These are phyloP conservation scores for Aurelia aurita DNA, from an alignment of 30 jellyfish, hydroid and myxozoan genomes.

Conservation along the genomic window DNA sequence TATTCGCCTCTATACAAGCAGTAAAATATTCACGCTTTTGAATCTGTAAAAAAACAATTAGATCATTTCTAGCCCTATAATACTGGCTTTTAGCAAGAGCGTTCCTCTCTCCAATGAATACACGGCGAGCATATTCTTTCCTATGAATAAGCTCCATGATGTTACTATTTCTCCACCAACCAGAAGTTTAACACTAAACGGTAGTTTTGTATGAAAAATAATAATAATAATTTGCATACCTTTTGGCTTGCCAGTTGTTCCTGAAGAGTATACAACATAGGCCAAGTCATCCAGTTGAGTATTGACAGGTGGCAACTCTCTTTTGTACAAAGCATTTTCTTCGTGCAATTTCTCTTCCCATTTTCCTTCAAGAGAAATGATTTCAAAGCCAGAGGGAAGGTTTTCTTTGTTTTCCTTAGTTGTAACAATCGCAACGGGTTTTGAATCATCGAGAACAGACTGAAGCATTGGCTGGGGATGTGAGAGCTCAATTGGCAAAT, in stretches of 20 bases:
- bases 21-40: too few relatives aligned
- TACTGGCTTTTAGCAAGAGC: too few relatives aligned
- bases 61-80: too few relatives aligned
- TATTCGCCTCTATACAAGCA: too few relatives aligned
- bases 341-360: conserved; percentile 68
- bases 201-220: too few relatives aligned
- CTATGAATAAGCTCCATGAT: too few relatives aligned
- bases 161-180: too few relatives aligned
- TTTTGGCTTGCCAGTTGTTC: conserved; percentile 97
- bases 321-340: conserved; percentile 24
- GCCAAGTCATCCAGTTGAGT: conserved; percentile 87
- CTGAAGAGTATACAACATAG: conserved; percentile 89
- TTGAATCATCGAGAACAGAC: conserved; percentile 88
- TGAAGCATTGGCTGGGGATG: conserved; percentile 81
- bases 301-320: conserved; percentile 30
- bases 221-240: conserved; percentile 60
- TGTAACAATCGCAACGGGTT: conserved; percentile 80
- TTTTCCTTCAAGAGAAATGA: conserved; percentile 66
- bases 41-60: too few relatives aligned
- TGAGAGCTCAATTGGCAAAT: conserved; percentile 85
- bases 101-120: too few relatives aligned
- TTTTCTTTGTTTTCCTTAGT: conserved; percentile 50
- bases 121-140: too few relatives aligned
- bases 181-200: too few relatives aligned
- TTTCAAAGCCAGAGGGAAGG: conserved; percentile 37